phyloP scores from a whole-genome alignment of 2,888 invertebrate species.

The Timema cristinae region DNA sequence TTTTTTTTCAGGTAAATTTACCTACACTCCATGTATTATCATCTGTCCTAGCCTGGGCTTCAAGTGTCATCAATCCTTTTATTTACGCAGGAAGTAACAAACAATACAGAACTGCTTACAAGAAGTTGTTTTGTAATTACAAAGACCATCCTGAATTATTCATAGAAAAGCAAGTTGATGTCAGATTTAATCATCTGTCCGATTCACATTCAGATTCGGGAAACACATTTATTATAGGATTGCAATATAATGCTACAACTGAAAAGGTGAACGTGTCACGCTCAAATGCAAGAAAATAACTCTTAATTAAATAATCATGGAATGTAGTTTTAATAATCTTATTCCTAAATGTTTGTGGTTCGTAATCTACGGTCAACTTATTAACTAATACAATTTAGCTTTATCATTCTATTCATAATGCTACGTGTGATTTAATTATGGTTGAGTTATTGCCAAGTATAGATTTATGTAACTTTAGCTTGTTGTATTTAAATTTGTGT shows the following conservation, averaged over 20 bases:
- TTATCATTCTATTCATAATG: no score
- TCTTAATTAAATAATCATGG: no score
- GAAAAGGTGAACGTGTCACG: slow-evolving; percentile 32
- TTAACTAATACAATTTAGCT: no score
- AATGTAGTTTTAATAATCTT: no score
- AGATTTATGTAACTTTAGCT: no score
- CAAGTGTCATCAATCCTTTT: slow-evolving; percentile 83
- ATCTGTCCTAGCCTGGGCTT: slow-evolving; percentile 84
- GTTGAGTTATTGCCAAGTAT: no score
- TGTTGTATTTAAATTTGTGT: no score
- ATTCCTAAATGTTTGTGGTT: no score
- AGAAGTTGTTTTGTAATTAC: slow-evolving; percentile 36
- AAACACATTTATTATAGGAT: slow-evolving; percentile 38
- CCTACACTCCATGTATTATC: slow-evolving; percentile 79
- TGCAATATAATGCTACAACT: slow-evolving; percentile 34
- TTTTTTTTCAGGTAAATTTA: slow-evolving; percentile 41
- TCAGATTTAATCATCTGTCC: slow-evolving; percentile 22
- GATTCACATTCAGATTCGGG: slow-evolving; percentile 37
- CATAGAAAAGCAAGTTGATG: no score
- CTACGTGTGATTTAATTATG: no score
- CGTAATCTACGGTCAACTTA: no score
- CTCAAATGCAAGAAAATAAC: no score
- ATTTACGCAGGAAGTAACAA: slow-evolving; percentile 88
- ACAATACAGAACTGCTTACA: slow-evolving; percentile 61
- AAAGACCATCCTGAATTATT: neutral